Conservation (phyloP, 2,888 invertebrate genomes). For the Hydropsyche betteni region DNA sequence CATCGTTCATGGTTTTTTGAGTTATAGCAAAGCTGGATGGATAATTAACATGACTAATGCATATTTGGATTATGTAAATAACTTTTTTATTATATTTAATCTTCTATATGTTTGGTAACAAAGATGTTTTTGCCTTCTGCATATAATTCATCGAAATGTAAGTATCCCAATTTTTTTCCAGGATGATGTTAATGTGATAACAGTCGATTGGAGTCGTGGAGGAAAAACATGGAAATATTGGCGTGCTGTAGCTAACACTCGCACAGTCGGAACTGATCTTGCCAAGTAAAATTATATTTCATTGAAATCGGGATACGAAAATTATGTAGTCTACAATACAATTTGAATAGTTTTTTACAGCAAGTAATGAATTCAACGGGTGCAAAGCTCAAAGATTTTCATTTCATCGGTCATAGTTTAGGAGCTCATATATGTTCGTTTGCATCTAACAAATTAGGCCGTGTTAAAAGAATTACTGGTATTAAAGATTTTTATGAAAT, state of each 20-base stretch:
- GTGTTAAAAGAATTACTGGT: slow-evolving; percentile 65
- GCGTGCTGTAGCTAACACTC: slow-evolving; percentile 68
- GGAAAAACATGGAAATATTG: slow-evolving; percentile 71
- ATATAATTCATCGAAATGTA: no score
- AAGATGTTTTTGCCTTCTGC: no score
- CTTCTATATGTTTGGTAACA: no score
- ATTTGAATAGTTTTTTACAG: slow-evolving; percentile 60
- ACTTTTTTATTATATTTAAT: no score
- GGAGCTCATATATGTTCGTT: slow-evolving; percentile 71
- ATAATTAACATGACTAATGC: slow-evolving; percentile 68
- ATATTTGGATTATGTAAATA: slow-evolving; percentile 66
- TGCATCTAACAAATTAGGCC: slow-evolving; percentile 63
- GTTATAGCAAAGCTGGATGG: slow-evolving; percentile 69
- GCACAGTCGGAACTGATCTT: slow-evolving; percentile 66
- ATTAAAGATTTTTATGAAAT: slow-evolving; percentile 10
- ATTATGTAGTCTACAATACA: no score
- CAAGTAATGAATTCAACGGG: slow-evolving; percentile 61
- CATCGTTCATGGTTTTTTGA: slow-evolving; percentile 73
- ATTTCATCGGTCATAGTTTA: slow-evolving; percentile 71
- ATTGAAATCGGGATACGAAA: background rate
- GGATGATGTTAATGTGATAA: slow-evolving; percentile 70
- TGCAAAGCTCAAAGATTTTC: slow-evolving; percentile 59
- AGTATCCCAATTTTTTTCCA: slow-evolving; percentile 53
- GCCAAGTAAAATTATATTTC: slow-evolving; percentile 58
- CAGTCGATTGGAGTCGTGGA: slow-evolving; percentile 72